phyloP scores from a whole-genome alignment of 2,888 invertebrate species.

The Callosobruchus maculatus region DNA sequence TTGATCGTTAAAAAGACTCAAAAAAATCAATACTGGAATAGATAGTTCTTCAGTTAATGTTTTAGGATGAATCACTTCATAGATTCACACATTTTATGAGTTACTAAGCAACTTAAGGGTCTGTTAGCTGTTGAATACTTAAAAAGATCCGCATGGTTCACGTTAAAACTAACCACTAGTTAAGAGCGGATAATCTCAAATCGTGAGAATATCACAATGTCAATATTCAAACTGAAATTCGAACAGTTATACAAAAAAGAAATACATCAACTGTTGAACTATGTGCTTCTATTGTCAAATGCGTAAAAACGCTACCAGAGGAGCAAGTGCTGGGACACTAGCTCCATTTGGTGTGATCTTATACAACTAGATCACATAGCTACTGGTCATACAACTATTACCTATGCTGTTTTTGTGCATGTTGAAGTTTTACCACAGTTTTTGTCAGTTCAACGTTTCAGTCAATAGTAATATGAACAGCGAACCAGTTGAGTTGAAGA shows the following conservation, averaged over 20 bases:
- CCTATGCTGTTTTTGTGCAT: not conserved
- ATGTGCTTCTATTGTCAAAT: conserved; percentile 15
- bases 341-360: conserved; percentile 12
- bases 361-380: conserved; percentile 16
- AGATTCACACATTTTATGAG: too few species aligned
- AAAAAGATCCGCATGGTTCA: not conserved
- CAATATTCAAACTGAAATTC: not conserved
- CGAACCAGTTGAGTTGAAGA: conserved; percentile 40
- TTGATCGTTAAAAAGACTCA: too few species aligned
- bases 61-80: too few species aligned
- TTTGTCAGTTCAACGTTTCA: not conserved
- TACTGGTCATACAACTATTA: conserved; percentile 32
- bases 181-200: not conserved
- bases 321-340: conserved; percentile 37
- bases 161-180: not conserved
- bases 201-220: not conserved
- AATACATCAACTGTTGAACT: conserved; percentile 20
- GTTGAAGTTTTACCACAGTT: not conserved
- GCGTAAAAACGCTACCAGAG: conserved; percentile 16
- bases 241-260: not conserved
- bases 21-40: too few species aligned
- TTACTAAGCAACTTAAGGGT: too few species aligned
- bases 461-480: conserved; percentile 39
- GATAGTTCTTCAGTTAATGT: too few species aligned
- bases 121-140: too few species aligned